Evolutionary conservation across 2,113 vertebrate genomes (phyloP).

Genomic region (Oryzias curvinotus): DNA sequence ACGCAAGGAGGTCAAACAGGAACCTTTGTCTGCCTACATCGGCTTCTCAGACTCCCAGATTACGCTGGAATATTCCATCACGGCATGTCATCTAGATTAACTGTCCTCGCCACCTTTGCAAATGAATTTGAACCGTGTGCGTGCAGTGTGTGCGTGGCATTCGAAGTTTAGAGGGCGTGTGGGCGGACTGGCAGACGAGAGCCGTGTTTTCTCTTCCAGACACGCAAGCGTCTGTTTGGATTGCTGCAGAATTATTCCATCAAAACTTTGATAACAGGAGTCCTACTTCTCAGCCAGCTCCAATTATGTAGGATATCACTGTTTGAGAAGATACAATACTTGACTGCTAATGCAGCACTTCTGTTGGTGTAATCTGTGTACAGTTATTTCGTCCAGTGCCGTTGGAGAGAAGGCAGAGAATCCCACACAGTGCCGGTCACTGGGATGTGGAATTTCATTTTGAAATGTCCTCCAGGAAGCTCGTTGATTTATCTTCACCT

Average conservation of each 20-base stretch:
- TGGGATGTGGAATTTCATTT: conserved; percentile 23
- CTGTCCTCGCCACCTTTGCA: conserved; percentile 27
- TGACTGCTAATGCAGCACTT: conserved; percentile 53
- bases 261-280: conserved; percentile 34
- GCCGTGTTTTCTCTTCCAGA: conserved; percentile 15
- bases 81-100: conserved; percentile 35
- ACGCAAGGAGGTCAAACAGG: conserved; percentile 28
- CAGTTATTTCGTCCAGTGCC: conserved; percentile 7
- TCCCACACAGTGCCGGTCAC: conserved; percentile 34
- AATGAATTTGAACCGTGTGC: conserved; percentile 21
- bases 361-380: conserved; percentile 36
- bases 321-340: conserved; percentile 37
- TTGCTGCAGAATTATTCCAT: conserved; percentile 23
- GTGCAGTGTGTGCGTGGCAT: conserved; percentile 20
- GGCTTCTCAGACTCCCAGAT: conserved; percentile 22
- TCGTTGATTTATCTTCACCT: conserved; percentile 30
- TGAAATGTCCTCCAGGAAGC: conserved; percentile 7
- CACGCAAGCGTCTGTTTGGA: conserved; percentile 47
- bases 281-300: conserved; percentile 22
- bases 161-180: conserved; percentile 13
- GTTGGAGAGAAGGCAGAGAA: conserved; percentile 2
- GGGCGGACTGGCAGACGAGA: conserved; percentile 21
- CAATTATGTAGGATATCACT: conserved; percentile 47
- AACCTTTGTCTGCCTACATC: conserved; percentile 19
- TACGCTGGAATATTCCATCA: conserved; percentile 31